Evolutionary conservation across 2,797 vertebrate species (phyloP).

Genomic region (Poecilia wingei): DNA sequence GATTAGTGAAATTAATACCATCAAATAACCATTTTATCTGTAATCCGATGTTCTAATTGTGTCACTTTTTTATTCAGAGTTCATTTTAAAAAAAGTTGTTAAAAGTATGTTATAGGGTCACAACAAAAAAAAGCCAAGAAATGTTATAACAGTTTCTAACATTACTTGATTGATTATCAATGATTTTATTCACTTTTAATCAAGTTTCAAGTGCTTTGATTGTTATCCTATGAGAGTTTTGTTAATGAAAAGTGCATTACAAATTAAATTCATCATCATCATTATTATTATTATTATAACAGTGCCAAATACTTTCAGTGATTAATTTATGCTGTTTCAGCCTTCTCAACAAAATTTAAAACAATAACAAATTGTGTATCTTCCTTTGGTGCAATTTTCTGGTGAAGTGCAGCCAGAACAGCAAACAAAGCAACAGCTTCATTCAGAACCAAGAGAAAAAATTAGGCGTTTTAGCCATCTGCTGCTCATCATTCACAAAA

Average conservation of each 20-base stretch:
- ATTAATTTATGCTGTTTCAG: background rate
- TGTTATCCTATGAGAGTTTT: no score
- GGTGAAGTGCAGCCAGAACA: background rate
- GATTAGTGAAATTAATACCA: background rate
- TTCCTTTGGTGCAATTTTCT: background rate
- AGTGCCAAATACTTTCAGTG: background rate
- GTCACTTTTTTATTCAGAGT: no score
- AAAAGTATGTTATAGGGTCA: no score
- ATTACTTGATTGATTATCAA: no score
- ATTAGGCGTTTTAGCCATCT: background rate
- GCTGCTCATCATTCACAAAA: slow-evolving; percentile 29
- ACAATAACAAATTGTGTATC: background rate
- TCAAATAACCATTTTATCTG: background rate
- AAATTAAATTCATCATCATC: no score
- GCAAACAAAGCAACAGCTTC: background rate
- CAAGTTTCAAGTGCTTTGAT: no score
- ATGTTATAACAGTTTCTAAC: no score
- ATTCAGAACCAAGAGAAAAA: slow-evolving; percentile 19
- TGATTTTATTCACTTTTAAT: no score
- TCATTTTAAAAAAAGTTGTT: background rate
- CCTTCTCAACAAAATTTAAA: background rate
- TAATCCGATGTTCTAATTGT: background rate
- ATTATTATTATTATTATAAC: no score
- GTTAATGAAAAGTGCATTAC: no score
- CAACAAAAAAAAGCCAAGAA: no score